phyloP scores from a whole-genome alignment of 2,113 vertebrate species.

The Rhinoderma darwinii region DNA sequence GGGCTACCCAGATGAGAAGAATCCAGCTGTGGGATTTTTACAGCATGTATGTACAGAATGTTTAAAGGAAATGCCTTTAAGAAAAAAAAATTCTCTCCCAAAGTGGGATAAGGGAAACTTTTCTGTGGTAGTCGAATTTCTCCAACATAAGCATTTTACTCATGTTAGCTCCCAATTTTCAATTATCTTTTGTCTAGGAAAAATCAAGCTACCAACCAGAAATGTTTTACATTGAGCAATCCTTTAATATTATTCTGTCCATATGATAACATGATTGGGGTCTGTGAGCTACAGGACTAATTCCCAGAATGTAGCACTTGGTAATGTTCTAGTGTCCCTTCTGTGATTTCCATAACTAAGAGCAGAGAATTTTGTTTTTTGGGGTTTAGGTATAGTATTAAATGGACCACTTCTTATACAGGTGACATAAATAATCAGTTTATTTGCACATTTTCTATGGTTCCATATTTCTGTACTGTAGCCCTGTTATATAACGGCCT shows the following conservation, averaged over 20 bases:
- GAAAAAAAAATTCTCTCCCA: background rate
- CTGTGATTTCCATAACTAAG: no score
- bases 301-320: no score
- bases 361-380: no score
- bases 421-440: no score
- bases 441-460: no score
- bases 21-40: slow-evolving; percentile 11
- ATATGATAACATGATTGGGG: background rate
- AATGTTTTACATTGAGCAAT: background rate
- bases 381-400: no score
- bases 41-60: background rate
- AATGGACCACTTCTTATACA: no score
- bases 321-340: no score
- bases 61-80: background rate
- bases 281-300: background rate
- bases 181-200: background rate
- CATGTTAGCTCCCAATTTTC: background rate
- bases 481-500: no score
- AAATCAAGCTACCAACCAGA: background rate
- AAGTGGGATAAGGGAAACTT: background rate
- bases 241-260: background rate
- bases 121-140: background rate
- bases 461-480: no score
- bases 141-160: background rate
- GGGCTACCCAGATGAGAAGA: background rate